Percentiles rank a stretch among this genome's conserved stretches.
Evolutionary conservation across 2,888 invertebrate species (phyloP).

Genomic region (Azorinus chamasolen): DNA sequence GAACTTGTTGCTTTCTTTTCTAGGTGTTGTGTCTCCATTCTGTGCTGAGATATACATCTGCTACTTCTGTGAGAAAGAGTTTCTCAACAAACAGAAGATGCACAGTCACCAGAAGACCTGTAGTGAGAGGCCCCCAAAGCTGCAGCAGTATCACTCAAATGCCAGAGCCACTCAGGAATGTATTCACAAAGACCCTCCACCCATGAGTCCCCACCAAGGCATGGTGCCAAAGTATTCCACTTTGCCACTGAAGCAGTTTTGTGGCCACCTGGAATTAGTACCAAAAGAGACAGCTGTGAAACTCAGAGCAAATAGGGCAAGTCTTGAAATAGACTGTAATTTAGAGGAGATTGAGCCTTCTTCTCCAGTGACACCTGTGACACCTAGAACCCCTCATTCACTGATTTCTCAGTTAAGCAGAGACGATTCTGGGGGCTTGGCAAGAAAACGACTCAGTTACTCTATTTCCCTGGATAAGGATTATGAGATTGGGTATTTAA

Average conservation of each 20-base stretch:
- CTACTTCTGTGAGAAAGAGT: constrained; percentile 82
- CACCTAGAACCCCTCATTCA: constrained; percentile 80
- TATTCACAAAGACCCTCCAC: constrained; percentile 39
- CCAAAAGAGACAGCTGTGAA: constrained; percentile 73
- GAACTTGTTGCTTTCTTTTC: too few species aligned
- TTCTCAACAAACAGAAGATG: constrained; percentile 71
- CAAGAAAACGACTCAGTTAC: constrained; percentile 64
- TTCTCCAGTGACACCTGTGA: constrained; percentile 72
- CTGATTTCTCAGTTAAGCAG: constrained; percentile 82
- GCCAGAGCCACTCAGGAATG: constrained; percentile 21
- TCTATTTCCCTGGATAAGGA: constrained; percentile 61
- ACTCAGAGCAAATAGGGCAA: constrained; percentile 68
- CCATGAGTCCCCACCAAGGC: constrained; percentile 26
- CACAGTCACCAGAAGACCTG: constrained; percentile 76
- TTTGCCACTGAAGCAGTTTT: constrained; percentile 50
- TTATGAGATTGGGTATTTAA: constrained; percentile 47
- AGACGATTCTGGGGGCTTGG: constrained; percentile 64
- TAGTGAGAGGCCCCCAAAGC: constrained; percentile 67
- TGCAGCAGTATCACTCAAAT: constrained; percentile 47
- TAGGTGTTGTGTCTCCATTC: constrained; percentile 51
- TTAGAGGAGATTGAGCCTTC: constrained; percentile 66
- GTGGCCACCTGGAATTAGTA: constrained; percentile 67
- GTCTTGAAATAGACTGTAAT: constrained; percentile 77
- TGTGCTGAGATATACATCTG: constrained; percentile 81
- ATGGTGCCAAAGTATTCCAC: constrained; percentile 8